Evolutionary conservation across 2,888 invertebrate genomes (phyloP).

Genomic region (Drosophila merina): DNA sequence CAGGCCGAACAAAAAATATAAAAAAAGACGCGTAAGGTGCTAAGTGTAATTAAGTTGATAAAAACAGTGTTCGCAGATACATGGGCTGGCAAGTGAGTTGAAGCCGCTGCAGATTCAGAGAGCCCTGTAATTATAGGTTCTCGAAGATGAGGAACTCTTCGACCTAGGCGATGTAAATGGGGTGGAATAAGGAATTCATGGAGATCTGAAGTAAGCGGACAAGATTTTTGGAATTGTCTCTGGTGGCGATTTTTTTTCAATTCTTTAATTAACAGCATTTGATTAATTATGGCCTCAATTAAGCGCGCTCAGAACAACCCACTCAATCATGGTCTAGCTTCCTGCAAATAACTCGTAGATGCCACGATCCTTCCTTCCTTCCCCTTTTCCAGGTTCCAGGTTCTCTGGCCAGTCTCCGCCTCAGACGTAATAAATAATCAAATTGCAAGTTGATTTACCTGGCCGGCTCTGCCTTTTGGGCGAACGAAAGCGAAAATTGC

Average conservation of each 20-base stretch:
- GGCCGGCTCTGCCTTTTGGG: constrained; percentile 41
- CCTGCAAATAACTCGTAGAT: constrained; percentile 34
- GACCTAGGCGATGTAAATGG: constrained; percentile 12
- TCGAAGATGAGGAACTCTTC: constrained; percentile 1
- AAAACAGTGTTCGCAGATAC: constrained; percentile 58
- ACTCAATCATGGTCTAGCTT: constrained; percentile 63
- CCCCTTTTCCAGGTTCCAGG: background rate
- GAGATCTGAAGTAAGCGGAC: background rate
- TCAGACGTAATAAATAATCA: constrained; percentile 71
- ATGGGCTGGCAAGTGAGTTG: constrained; percentile 36
- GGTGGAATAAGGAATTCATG: background rate
- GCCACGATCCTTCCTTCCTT: constrained; percentile 1
- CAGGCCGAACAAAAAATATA: background rate
- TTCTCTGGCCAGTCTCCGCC: constrained; percentile 50
- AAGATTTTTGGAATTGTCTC: constrained; percentile 19
- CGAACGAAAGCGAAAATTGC: constrained; percentile 68
- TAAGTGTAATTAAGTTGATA: constrained; percentile 71
- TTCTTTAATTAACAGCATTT: constrained; percentile 71
- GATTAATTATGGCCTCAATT: constrained; percentile 71
- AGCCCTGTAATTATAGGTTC: constrained; percentile 43
- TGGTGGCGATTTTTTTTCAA: constrained; percentile 7
- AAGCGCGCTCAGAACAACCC: constrained; percentile 54
- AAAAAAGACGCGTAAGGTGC: constrained; percentile 53
- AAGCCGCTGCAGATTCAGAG: constrained; percentile 26
- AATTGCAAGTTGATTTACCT: constrained; percentile 72